Percentiles rank a stretch among this genome's conserved stretches.
Conservation (phyloP, 37 sponge, comb jelly and placozoan genomes). For the Dysidea cf. avara region DNA sequence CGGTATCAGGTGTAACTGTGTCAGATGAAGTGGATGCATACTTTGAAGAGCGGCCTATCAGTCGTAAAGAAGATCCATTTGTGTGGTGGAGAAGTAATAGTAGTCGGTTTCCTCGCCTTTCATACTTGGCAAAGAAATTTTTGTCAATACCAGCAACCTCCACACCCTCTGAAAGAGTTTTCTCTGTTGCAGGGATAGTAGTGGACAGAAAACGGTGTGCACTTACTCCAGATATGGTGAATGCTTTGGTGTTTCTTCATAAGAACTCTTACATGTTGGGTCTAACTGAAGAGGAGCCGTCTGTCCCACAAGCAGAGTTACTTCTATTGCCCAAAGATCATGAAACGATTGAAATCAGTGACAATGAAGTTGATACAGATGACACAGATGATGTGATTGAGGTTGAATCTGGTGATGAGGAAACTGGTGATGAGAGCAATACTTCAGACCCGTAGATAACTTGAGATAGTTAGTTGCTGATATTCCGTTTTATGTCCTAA, state of each 20-base stretch:
- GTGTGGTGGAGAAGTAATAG: neutral
- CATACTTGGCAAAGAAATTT: neutral
- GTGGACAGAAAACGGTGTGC: neutral
- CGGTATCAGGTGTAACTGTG: no score
- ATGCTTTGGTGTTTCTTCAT: conserved; percentile 6
- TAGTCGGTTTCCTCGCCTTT: neutral
- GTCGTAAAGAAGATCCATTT: neutral
- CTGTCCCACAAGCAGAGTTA: neutral
- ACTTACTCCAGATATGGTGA: neutral
- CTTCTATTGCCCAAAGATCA: neutral
- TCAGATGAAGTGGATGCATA: neutral
- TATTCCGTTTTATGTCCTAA: no score
- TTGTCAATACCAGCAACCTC: conserved; percentile 4
- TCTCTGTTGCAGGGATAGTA: neutral
- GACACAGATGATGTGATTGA: neutral
- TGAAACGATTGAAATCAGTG: neutral
- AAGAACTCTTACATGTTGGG: neutral
- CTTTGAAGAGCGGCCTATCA: neutral
- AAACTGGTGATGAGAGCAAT: no score
- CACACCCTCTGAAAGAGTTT: neutral
- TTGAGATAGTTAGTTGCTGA: no score
- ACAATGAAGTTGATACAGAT: neutral
- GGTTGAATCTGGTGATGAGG: no score
- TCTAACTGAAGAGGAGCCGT: neutral
- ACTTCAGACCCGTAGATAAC: no score